phyloP scores from a whole-genome alignment of 2,888 invertebrate genomes.

The Merodon equestris region DNA sequence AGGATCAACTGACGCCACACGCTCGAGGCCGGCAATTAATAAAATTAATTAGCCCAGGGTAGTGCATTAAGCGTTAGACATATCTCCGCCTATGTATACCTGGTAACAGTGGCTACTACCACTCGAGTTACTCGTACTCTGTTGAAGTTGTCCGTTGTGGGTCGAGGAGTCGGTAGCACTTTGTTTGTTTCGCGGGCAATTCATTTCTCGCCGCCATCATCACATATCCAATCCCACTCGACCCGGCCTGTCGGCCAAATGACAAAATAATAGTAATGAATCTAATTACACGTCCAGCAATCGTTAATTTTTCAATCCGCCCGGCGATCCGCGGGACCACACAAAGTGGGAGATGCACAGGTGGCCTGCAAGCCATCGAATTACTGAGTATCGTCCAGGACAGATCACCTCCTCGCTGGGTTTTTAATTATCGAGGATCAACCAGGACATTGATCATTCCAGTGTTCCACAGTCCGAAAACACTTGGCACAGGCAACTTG shows the following conservation, averaged over 20 bases:
- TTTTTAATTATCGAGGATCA: constrained; percentile 61
- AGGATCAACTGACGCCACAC: constrained; percentile 59
- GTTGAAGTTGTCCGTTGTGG: constrained; percentile 27
- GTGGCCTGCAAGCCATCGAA: constrained; percentile 60
- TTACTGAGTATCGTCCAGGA: constrained; percentile 4
- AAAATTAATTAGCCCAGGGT: constrained; percentile 66
- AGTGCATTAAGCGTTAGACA: constrained; percentile 65
- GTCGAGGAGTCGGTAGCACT: constrained; percentile 47
- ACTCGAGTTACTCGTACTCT: neutral
- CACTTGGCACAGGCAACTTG: constrained; percentile 51
- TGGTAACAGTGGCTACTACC: constrained; percentile 34
- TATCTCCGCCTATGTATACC: constrained; percentile 45
- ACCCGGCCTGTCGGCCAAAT: constrained; percentile 48
- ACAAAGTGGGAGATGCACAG: constrained; percentile 54
- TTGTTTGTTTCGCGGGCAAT: constrained; percentile 57
- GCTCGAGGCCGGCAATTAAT: constrained; percentile 64
- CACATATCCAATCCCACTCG: constrained; percentile 10
- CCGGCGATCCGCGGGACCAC: constrained; percentile 56
- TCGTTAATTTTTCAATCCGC: constrained; percentile 64
- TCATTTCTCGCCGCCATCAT: constrained; percentile 43
- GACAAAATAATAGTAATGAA: constrained; percentile 68
- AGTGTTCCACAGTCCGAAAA: too few relatives aligned
- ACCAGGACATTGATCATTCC: constrained; percentile 56
- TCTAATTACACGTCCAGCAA: constrained; percentile 59
- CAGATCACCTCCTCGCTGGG: constrained; percentile 7